Evolutionary conservation across 2,888 invertebrate species (phyloP), one percentile per base, ranked within the genome.

Genomic region (Epistrophe grossulariae): DNA sequence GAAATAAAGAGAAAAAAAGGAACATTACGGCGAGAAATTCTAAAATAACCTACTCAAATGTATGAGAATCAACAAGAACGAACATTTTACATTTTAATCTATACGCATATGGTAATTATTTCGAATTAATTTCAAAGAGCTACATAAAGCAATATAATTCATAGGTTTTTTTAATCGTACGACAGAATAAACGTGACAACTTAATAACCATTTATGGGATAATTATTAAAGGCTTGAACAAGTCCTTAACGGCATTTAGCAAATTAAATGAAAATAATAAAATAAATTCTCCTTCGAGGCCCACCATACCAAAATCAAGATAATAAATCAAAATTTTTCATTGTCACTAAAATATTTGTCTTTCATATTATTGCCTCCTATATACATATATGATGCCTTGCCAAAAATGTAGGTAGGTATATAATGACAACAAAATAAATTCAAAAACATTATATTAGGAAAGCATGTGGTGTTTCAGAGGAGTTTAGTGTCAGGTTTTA

Each of bases 321-420:
- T 35, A 59, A 35, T 59, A 59, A 59, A 59, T 59, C 59, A 59
- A 59, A 59, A 35, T 35, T 59, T 35, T 59, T 59, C 35, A 59
- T 59, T 35, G 35, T 35, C 57, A 35, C 57, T 59, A 17, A 59
- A 59, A 59, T 35, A 35, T 59, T 38, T 59, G 17, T 17, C 35
- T 35, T 17, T 11, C 0, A 35, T n/a, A 17, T 59, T 6, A 38
- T 35, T 17, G 17, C 9, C 35, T 17, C 31, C n/a, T n/a, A n/a
- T n/a, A n/a, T n/a, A n/a, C n/a, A n/a, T n/a, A 24, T 24, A 24
- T 24, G 24, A 31, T 17, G 5, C 11, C 35, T 38, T 17, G 0
- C 35, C 31, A n/a, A 59, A 59, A 11, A 52, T 48, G 31, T 24
- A n/a, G n/a, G 2, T 24, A 24, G 1, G 1, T 4, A 8, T 24